Evolutionary conservation across 2,888 invertebrate genomes (phyloP).

Genomic region (Nephrocerus scutellatus): DNA sequence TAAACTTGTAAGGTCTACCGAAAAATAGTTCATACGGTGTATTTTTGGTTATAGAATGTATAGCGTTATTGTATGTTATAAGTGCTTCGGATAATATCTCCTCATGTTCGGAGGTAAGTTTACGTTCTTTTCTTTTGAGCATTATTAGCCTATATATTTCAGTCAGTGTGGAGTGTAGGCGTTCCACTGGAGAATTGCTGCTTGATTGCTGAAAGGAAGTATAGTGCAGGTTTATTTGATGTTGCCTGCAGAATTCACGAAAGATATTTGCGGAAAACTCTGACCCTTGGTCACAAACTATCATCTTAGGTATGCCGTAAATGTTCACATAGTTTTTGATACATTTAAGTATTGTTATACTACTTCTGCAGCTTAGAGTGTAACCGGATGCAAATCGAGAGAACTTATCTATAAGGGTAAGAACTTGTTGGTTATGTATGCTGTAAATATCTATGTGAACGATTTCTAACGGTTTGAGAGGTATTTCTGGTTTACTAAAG

Average conservation of each 20-base stretch:
- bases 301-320: constrained; percentile 18
- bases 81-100: too few relatives aligned
- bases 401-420: constrained; percentile 17
- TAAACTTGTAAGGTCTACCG: too few relatives aligned
- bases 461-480: constrained; percentile 16
- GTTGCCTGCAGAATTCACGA: constrained; percentile 17
- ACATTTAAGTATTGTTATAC: constrained; percentile 14
- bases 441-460: constrained; percentile 21
- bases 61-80: too few relatives aligned
- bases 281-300: constrained; percentile 15
- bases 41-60: too few relatives aligned
- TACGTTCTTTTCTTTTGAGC: too few relatives aligned
- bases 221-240: constrained; percentile 15
- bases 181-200: constrained; percentile 17
- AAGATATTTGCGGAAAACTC: constrained; percentile 14
- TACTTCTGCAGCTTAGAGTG: constrained; percentile 14
- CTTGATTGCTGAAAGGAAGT: constrained; percentile 19
- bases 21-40: too few relatives aligned
- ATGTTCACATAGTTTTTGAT: constrained; percentile 16
- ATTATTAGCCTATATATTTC: constrained; percentile 18
- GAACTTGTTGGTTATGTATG: constrained; percentile 16
- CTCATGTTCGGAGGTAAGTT: too few relatives aligned
- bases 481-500: constrained; percentile 18
- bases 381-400: constrained; percentile 18
- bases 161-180: constrained; percentile 14